Conservation (phyloP, 2,113 vertebrate genomes). For the Chaetura pelagica region DNA sequence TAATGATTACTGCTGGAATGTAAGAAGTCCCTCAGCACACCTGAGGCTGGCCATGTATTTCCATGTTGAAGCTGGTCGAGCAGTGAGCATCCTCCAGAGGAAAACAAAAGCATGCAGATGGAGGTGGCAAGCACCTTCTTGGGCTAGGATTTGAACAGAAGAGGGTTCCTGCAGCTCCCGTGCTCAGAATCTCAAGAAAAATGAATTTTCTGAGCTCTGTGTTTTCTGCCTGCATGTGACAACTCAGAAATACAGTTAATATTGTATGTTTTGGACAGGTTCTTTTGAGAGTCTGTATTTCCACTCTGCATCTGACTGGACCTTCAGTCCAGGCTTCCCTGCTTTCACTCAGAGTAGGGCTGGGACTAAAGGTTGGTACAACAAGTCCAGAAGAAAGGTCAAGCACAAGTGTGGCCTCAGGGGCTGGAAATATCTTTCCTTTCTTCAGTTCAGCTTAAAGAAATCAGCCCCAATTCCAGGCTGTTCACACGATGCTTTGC, state of each 20-base stretch:
- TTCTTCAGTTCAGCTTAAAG: background rate
- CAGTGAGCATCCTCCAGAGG: background rate
- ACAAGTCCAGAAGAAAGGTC: background rate
- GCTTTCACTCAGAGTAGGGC: background rate
- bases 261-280: background rate
- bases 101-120: background rate
- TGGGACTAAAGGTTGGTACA: background rate
- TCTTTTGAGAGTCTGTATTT: background rate
- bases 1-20: accelerated
- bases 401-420: background rate
- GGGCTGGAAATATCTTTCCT: background rate
- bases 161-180: background rate
- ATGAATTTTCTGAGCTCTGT: background rate
- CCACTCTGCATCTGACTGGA: background rate
- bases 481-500: background rate
- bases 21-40: background rate
- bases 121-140: background rate
- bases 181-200: background rate
- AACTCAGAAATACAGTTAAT: background rate
- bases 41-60: background rate
- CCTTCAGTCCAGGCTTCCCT: background rate
- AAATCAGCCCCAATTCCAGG: background rate
- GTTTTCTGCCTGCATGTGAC: background rate
- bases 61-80: background rate
- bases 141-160: background rate